Evolutionary conservation across 2,113 vertebrate genomes (phyloP), one percentile per base, ranked within the genome.

Genomic region (Dromaius novaehollandiae): DNA sequence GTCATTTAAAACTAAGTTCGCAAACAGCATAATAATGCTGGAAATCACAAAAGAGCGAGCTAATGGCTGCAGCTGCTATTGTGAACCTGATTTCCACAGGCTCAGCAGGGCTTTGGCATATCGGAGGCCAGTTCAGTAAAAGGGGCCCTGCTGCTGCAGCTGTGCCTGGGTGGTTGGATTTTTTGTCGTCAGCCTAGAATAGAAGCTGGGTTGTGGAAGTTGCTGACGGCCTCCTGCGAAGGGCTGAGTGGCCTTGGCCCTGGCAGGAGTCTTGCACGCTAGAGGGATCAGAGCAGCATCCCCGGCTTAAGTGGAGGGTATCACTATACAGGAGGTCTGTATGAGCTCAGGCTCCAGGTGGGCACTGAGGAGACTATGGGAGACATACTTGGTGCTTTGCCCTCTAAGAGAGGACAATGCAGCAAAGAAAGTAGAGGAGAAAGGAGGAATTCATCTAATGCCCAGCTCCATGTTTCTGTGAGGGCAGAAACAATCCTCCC

Each of bases 21-120:
- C 95, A 96, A 97, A 90, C 91, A 88, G 94, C 95, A 96, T 95
- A 89, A 91, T 97, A 97, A 98, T 97, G 92, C 93, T 95, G 90
- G 86, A 95, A 95, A 97, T 94, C 91, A 98, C 96, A 97, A 98
- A 98, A 94, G 96, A 88, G 93, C 68, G 60, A 95, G 90, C 55
- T 97, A 97, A 97, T 93, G 95, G 89, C 85, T 93, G 89, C 86
- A 90, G 93, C 93, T 97, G 95, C 97, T 95, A 93, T 97, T 96
- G 96, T 95, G 94, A 95, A 90, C 86, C 96, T 89, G 89, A 97
- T 97, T 98, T 97, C 81, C 96, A 97, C 96, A 93, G 95, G 81
- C 96, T 91, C 97, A 97, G 97, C 97, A 91, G 97, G 95, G 85
- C 93, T 95, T 89, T 46, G 93, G 96, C 96, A 77, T 82, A 84